phyloP scores from a whole-genome alignment of 1,140 invertebrate species.

The Euwallacea similis region DNA sequence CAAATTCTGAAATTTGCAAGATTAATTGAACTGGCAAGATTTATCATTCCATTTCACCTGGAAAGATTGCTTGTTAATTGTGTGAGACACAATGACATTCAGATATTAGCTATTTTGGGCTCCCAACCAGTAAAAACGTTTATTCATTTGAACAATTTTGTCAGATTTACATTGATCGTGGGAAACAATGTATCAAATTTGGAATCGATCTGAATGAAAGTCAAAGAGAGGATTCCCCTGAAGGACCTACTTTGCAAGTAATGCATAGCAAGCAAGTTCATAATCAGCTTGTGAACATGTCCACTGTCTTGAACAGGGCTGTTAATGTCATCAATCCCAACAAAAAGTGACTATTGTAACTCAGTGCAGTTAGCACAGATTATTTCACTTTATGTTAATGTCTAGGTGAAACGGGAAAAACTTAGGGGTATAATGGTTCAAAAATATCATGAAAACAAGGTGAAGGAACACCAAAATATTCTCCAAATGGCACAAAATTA shows the following conservation, averaged over 20 bases:
- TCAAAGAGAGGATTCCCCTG: constrained; percentile 88
- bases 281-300: constrained; percentile 90
- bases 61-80: constrained; percentile 92
- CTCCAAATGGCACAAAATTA: constrained; percentile 90
- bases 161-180: constrained; percentile 56
- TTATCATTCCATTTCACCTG: constrained; percentile 81
- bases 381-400: background rate
- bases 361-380: background rate
- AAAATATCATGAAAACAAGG: constrained; percentile 84
- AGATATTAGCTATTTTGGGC: constrained; percentile 60
- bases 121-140: background rate
- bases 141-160: background rate
- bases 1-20: constrained; percentile 87
- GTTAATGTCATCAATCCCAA: constrained; percentile 80
- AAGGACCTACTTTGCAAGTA: constrained; percentile 89
- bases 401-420: constrained; percentile 62
- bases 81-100: constrained; percentile 94
- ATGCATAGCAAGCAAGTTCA: constrained; percentile 96
- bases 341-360: constrained; percentile 56
- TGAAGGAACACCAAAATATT: constrained; percentile 84
- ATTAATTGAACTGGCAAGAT: constrained; percentile 84
- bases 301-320: constrained; percentile 78
- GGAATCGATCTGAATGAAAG: constrained; percentile 90
- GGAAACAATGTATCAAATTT: constrained; percentile 80
- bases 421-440: constrained; percentile 74